Conservation (phyloP, 1,140 invertebrate genomes). For the Pseudoatta argentina region DNA sequence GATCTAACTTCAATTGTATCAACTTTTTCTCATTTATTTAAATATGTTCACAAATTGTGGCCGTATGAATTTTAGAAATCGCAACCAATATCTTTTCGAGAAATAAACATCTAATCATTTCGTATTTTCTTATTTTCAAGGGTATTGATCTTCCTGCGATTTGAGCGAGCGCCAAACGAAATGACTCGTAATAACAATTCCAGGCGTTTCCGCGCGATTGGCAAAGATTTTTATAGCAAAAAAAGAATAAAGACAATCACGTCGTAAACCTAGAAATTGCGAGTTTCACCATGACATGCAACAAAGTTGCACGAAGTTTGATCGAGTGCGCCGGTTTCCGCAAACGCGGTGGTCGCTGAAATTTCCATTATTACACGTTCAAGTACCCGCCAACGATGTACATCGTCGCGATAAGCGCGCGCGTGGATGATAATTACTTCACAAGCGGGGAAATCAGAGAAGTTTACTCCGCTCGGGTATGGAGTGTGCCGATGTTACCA, state of each 20-base stretch:
- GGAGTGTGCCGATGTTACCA: constrained; percentile 37
- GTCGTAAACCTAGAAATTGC: not conserved
- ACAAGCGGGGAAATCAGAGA: constrained; percentile 59
- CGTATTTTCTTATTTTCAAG: constrained; percentile 28
- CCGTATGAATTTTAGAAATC: not conserved
- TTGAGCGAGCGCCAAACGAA: constrained; percentile 48
- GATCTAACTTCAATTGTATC: too few species aligned
- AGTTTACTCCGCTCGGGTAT: constrained; percentile 38
- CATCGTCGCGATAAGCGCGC: constrained; percentile 45
- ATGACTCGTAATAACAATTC: constrained; percentile 34
- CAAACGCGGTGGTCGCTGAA: constrained; percentile 17
- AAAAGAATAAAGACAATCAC: constrained; percentile 4
- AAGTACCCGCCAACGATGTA: constrained; percentile 55
- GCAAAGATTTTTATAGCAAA: constrained; percentile 17
- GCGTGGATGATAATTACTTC: constrained; percentile 59
- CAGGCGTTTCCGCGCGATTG: constrained; percentile 36
- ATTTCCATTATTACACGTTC: constrained; percentile 59
- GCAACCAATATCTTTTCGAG: not conserved
- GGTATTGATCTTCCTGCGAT: constrained; percentile 36
- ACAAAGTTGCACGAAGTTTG: constrained; percentile 47
- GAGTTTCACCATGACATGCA: not conserved
- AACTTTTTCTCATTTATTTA: not conserved
- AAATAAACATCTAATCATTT: constrained; percentile 51
- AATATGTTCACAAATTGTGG: constrained; percentile 5
- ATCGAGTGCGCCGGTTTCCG: constrained; percentile 43